Percentiles rank a stretch among this genome's conserved stretches.
phyloP scores from a whole-genome alignment of 2,797 vertebrate genomes.

The Platyrinchus mystaceus region DNA sequence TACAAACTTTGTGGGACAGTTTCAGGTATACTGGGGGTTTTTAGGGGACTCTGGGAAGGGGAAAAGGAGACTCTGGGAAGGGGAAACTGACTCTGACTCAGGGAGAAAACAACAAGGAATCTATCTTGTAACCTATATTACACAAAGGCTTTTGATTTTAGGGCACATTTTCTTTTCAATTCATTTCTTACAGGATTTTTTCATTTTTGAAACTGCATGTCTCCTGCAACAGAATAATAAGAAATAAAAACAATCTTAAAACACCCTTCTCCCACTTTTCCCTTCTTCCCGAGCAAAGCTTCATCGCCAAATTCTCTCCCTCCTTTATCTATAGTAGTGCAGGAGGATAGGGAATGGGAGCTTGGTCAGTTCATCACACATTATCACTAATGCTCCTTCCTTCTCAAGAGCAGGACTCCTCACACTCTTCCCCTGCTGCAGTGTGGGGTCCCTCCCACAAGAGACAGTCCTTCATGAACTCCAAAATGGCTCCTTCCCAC shows the following conservation, averaged over 20 bases:
- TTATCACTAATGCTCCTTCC: background rate
- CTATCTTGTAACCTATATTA: no score
- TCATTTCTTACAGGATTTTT: no score
- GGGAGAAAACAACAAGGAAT: no score
- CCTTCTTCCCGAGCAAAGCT: background rate
- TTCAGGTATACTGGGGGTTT: no score
- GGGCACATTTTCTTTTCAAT: no score
- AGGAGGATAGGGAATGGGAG: accelerated
- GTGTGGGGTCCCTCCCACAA: accelerated
- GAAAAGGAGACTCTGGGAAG: no score
- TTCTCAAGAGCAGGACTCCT: background rate
- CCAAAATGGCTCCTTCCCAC: accelerated
- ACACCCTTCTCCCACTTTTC: accelerated
- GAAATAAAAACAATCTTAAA: background rate
- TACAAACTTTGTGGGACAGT: no score
- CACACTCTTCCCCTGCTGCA: background rate
- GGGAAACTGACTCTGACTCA: no score
- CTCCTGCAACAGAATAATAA: no score
- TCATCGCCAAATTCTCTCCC: background rate
- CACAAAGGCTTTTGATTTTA: no score
- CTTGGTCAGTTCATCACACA: background rate
- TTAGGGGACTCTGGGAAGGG: no score
- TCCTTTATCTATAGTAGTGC: accelerated
- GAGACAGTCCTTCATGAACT: background rate
- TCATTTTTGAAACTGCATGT: no score